Evolutionary conservation across 2,113 vertebrate species (phyloP).

Genomic region (Oreotragus oreotragus): DNA sequence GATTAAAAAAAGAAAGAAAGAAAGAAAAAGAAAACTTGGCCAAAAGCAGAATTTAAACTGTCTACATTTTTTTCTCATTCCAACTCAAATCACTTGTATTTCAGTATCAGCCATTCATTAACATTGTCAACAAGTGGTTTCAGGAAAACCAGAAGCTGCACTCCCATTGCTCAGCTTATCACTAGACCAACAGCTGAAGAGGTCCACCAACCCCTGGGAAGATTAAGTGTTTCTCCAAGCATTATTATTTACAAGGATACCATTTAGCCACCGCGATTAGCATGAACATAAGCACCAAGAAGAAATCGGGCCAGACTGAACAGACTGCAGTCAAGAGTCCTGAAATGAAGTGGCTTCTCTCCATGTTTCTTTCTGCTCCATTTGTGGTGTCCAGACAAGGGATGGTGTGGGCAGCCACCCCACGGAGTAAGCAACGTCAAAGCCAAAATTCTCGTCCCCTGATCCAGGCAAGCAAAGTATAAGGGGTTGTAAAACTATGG

Average conservation of each 20-base stretch:
- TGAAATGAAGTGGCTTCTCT: slow-evolving; percentile 23
- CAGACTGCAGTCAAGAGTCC: slow-evolving; percentile 7
- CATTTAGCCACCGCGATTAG: background rate
- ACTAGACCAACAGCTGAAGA: background rate
- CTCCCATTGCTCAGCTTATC: background rate
- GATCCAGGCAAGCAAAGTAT: too few relatives aligned
- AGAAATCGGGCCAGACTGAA: slow-evolving; percentile 24
- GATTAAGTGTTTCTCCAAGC: background rate
- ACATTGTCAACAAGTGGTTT: background rate
- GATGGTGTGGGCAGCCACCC: background rate
- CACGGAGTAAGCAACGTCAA: rapidly evolving
- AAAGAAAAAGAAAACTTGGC: background rate
- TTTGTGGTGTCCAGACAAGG: background rate
- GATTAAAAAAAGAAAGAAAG: background rate
- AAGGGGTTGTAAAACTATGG: background rate
- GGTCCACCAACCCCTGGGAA: background rate
- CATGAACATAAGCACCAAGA: background rate
- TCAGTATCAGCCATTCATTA: background rate
- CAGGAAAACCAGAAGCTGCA: background rate
- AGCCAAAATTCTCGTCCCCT: background rate
- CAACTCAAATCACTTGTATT: background rate
- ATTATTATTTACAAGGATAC: slow-evolving; percentile 3
- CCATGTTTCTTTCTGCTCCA: slow-evolving; percentile 12
- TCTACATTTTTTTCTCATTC: background rate
- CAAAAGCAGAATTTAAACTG: background rate